Evolutionary conservation across 2,797 vertebrate genomes (phyloP).

Genomic region (Neoniphon sammara): DNA sequence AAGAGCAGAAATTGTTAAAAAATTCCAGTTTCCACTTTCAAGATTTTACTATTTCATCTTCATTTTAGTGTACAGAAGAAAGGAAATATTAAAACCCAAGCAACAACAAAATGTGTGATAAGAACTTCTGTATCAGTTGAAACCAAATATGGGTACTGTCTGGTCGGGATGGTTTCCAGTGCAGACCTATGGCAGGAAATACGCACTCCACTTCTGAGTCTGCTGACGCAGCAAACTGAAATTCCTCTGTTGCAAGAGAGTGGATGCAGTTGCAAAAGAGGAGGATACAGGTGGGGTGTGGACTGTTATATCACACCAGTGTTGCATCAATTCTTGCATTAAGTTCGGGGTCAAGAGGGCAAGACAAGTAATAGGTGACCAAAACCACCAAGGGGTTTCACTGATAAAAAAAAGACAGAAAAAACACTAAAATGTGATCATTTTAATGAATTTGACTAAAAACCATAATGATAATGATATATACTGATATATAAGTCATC

Average conservation of each 20-base stretch:
- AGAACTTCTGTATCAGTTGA: not conserved
- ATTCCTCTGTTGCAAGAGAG: constrained; percentile 76
- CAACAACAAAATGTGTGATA: not conserved
- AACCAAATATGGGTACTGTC: constrained; percentile 23
- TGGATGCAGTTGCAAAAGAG: constrained; percentile 74
- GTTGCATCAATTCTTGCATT: constrained; percentile 51
- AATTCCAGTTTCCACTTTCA: constrained; percentile 14
- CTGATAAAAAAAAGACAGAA: not conserved
- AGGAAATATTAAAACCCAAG: not conserved
- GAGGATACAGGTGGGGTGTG: constrained; percentile 52
- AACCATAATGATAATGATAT: not conserved
- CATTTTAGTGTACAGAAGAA: not conserved
- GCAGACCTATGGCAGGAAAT: constrained; percentile 61
- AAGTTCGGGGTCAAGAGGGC: constrained; percentile 5
- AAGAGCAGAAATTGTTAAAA: constrained; percentile 43
- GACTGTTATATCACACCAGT: constrained; percentile 37
- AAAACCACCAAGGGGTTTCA: not conserved
- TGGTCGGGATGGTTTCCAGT: constrained; percentile 16
- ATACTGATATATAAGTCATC: no score
- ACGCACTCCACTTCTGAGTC: constrained; percentile 47
- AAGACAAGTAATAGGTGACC: not conserved
- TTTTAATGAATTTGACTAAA: not conserved
- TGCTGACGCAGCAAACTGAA: constrained; percentile 78
- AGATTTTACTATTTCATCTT: constrained; percentile 7
- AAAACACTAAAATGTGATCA: not conserved